Base-by-base conservation (phyloP, 2,797 vertebrate genomes). In the Cynopterus sphinx region DNA sequence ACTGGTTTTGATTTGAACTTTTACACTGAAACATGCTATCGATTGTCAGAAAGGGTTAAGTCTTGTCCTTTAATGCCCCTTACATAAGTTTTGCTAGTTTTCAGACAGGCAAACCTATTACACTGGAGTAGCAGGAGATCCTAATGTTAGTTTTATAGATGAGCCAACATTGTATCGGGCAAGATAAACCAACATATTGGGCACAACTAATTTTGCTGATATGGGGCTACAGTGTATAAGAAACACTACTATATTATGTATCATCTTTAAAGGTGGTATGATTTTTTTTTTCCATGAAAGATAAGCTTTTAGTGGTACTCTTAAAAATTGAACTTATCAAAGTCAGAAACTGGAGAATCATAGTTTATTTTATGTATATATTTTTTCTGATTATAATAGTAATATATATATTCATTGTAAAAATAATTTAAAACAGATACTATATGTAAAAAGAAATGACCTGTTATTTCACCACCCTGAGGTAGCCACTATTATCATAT, bases 401-500 rank as follows among this genome's bases (percentile, higher is more conserved):
- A 97, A 96, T 97, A 94, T 96, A 94, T 96, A 96, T 97, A 39
- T 81, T 93, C 68, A 86, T 43, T 97, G 67, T 94, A 97, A 96
- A 97, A 90, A 90, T 73, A 21, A 33, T 90, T 81, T 70, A 91
- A 81, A 57, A 53, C 36, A 91, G 61, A 95, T 77, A 41, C 39
- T 87, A 11, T 91, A 81, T 94, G 36, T 86, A 93, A 93, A 97
- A 67, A 92, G 88, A 85, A 51, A 84, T 74, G 39, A 85, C n/a
- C 39, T 96, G 21, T 87, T 68, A 82, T 78, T 46, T 77, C 12
- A 78, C n/a, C 74, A 81, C 9, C 41, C 24, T 92, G 59, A 71
- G 26, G 31, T 86, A 77, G 46, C n/a, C 68, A 65, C 24, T 89
- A 4, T 67, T 87, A 59, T 43, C 17, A 24, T 78, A 82, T 86